Percentiles rank a stretch among this genome's conserved stretches.
Conservation (phyloP, 2,888 invertebrate species). For the Ectemnius continuus region DNA sequence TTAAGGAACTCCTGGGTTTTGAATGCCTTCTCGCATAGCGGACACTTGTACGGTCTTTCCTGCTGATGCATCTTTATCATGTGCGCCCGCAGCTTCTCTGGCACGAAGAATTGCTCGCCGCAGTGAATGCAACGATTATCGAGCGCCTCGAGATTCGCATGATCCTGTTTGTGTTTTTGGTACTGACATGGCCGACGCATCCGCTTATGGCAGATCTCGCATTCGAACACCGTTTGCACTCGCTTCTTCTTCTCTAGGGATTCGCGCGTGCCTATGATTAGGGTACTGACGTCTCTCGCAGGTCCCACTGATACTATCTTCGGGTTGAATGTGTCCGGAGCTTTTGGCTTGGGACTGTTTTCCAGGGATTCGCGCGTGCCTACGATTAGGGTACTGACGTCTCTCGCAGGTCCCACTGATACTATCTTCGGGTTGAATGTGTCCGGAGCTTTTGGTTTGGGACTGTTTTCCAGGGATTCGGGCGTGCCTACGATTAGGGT, state of each 20-base stretch:
- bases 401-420: too few species aligned
- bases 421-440: too few species aligned
- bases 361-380: too few species aligned
- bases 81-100: slow-evolving; percentile 79
- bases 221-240: slow-evolving; percentile 50
- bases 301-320: too few species aligned
- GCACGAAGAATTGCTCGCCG: slow-evolving; percentile 79
- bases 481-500: too few species aligned
- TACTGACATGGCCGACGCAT: slow-evolving; percentile 58
- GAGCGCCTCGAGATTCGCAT: slow-evolving; percentile 49
- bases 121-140: slow-evolving; percentile 77
- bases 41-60: slow-evolving; percentile 80
- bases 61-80: slow-evolving; percentile 80
- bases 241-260: slow-evolving; percentile 15
- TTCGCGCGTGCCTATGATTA: too few species aligned
- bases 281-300: too few species aligned
- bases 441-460: too few species aligned
- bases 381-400: too few species aligned
- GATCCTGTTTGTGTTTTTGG: slow-evolving; percentile 59
- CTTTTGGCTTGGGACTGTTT: too few species aligned
- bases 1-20: slow-evolving; percentile 79
- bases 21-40: slow-evolving; percentile 80
- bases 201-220: slow-evolving; percentile 61
- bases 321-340: too few species aligned
- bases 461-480: too few species aligned